These are phyloP conservation scores for Horisme vitalbata DNA, from an alignment of 2,888 invertebrate species.

Conservation along the genomic window DNA sequence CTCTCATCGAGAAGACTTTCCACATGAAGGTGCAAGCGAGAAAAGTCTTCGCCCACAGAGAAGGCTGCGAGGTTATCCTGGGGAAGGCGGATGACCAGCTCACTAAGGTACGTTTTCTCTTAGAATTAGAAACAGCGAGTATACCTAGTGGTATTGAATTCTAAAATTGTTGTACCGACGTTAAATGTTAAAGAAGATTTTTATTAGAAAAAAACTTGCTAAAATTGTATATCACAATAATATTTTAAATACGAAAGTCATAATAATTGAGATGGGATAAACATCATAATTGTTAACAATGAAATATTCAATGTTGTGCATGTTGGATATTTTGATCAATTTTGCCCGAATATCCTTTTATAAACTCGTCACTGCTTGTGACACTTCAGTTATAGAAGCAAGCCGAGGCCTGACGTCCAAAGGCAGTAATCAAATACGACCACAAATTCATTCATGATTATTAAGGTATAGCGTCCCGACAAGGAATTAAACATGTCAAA, in stretches of 20 bases:
- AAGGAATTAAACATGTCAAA: conserved; percentile 21
- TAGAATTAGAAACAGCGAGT: no score
- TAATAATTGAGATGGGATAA: no score
- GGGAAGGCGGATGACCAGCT: conserved; percentile 88
- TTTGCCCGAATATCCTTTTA: conserved; percentile 10
- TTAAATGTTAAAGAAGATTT: no score
- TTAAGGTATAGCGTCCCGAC: conserved; percentile 4
- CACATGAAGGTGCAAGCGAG: conserved; percentile 95
- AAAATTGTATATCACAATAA: no score
- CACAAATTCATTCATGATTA: conserved; percentile 27
- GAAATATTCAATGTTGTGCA: background rate
- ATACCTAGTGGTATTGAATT: no score
- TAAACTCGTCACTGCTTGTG: conserved; percentile 9
- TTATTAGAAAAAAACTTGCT: no score
- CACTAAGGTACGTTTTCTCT: conserved; percentile 56
- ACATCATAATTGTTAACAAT: no score
- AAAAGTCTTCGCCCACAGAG: conserved; percentile 94
- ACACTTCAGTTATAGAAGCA: conserved; percentile 17
- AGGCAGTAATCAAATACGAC: conserved; percentile 15
- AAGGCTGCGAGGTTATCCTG: conserved; percentile 94
- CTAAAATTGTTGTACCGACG: no score
- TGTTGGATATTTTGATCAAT: conserved; percentile 6
- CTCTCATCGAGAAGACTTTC: conserved; percentile 93
- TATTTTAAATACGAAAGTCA: no score
- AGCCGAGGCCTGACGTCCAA: conserved; percentile 11